Conservation (phyloP, 2,797 vertebrate species). For the Jordanella pulchra region DNA sequence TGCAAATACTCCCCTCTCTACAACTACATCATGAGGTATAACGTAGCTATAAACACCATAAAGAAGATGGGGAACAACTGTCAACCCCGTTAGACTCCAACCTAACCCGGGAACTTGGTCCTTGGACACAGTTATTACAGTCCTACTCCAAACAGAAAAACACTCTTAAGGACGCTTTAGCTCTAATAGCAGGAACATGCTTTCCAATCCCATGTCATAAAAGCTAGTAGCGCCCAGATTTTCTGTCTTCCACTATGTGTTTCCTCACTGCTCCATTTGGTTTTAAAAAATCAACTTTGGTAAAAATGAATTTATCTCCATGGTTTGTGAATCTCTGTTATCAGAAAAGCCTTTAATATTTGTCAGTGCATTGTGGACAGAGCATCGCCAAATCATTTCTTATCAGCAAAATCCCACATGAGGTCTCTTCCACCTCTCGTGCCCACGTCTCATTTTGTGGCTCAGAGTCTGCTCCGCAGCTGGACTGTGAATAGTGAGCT, state of each 20-base stretch:
- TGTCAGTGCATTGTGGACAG: not conserved
- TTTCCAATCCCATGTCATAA: no score
- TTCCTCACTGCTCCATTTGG: not conserved
- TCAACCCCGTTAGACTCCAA: no score
- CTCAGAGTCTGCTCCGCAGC: conserved; percentile 50
- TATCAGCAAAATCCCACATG: not conserved
- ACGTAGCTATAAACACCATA: no score
- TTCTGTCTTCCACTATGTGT: not conserved
- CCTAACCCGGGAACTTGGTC: no score
- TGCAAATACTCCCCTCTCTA: no score
- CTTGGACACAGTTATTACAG: no score
- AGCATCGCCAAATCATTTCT: not conserved
- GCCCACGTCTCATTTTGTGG: conserved; percentile 38
- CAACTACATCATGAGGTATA: no score
- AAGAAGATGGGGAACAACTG: no score
- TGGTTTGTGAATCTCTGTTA: not conserved
- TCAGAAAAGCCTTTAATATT: not conserved
- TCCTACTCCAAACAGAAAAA: no score
- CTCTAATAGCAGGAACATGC: no score
- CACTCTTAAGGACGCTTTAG: no score
- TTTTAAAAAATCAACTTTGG: not conserved
- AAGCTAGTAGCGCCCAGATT: no score
- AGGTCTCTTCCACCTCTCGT: conserved; percentile 14
- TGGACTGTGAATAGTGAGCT: conserved; percentile 53
- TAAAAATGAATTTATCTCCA: not conserved